These are phyloP conservation scores for Gymnothorax reevesii DNA, from an alignment of 2,797 vertebrate species.

Conservation along the genomic window DNA sequence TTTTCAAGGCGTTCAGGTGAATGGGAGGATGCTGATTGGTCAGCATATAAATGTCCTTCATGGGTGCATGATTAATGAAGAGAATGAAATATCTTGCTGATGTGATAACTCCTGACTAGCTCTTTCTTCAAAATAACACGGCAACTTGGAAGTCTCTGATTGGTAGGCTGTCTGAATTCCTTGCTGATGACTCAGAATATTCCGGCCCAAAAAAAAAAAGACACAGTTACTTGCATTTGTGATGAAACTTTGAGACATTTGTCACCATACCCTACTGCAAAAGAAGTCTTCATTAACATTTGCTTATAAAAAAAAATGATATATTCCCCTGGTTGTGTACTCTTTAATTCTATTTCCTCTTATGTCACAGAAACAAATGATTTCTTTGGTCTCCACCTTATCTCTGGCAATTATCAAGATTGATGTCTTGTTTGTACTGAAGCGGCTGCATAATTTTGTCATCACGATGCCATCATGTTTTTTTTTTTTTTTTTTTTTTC, in stretches of 20 bases:
- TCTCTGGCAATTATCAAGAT: background rate
- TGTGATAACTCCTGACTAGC: background rate
- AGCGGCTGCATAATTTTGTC: background rate
- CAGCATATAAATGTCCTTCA: background rate
- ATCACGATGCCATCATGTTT: conserved; percentile 28
- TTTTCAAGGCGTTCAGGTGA: background rate
- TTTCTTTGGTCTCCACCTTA: background rate
- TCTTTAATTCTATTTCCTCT: background rate
- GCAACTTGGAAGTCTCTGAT: conserved; percentile 1
- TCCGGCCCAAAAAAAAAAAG: background rate
- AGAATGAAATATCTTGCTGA: background rate
- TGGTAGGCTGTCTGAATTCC: background rate
- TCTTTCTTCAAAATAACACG: background rate
- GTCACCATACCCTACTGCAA: background rate
- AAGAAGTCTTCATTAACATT: background rate
- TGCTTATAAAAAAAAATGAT: background rate
- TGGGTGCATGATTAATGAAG: background rate
- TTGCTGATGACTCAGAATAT: too few species aligned
- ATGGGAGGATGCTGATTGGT: background rate
- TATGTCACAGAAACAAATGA: background rate
- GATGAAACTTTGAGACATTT: background rate
- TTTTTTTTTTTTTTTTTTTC: background rate
- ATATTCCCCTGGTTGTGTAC: background rate
- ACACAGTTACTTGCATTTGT: background rate
- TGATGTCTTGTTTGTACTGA: conserved; percentile 2